A percentile compares a stretch with the other conserved stretches of the same genome.
Evolutionary conservation across 2,888 invertebrate species (phyloP).

Genomic region (Tipula unca): DNA sequence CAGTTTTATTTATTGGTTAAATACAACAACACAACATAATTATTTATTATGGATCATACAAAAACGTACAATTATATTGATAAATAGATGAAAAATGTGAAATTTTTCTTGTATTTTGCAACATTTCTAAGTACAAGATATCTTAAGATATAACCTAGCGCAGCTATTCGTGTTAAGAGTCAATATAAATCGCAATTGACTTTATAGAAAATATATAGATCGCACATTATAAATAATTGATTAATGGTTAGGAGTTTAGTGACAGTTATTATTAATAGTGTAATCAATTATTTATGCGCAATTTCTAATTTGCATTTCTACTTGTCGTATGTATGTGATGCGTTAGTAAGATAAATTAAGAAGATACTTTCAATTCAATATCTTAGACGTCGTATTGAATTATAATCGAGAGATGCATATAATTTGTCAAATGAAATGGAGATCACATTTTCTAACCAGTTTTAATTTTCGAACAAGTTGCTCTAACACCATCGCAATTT

Average conservation of each 20-base stretch:
- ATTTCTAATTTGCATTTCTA: not conserved
- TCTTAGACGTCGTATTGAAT: no score
- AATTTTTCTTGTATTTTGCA: not conserved
- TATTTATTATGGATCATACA: not conserved
- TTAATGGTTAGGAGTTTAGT: not conserved
- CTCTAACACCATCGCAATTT: no score
- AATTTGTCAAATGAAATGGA: no score
- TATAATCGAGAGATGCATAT: no score
- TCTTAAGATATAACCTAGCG: not conserved
- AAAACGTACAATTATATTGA: not conserved
- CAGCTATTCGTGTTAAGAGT: not conserved
- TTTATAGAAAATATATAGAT: not conserved
- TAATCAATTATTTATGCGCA: not conserved
- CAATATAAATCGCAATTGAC: no score
- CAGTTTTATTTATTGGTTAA: not conserved
- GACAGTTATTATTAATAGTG: not conserved
- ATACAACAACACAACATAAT: not conserved
- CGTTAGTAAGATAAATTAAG: no score
- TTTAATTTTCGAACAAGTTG: no score
- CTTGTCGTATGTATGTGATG: no score
- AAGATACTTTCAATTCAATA: no score
- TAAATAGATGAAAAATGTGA: not conserved
- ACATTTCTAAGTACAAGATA: not conserved
- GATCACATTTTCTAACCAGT: no score
- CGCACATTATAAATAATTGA: not conserved